Conservation (phyloP, 2,113 vertebrate species). For the Nibea coibor region DNA sequence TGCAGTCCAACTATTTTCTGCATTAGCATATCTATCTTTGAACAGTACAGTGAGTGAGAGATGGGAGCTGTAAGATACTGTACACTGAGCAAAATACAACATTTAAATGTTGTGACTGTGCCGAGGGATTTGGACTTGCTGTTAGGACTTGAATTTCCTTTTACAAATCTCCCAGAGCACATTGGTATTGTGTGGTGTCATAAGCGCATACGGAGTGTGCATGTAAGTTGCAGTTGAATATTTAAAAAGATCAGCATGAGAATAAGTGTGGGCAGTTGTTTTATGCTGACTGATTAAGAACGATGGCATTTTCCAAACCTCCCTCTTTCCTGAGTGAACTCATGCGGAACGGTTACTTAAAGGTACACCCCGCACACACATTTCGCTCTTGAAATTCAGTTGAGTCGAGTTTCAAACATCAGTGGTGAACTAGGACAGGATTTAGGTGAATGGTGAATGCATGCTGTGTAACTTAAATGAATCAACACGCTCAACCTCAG, state of each 20-base stretch:
- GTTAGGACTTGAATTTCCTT: constrained; percentile 59
- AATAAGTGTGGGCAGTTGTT: constrained; percentile 1
- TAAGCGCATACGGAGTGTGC: constrained; percentile 23
- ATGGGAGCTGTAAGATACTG: constrained; percentile 32
- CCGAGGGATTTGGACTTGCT: constrained; percentile 65
- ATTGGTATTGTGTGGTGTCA: constrained; percentile 48
- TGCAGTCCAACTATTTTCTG: constrained; percentile 50
- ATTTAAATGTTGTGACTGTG: constrained; percentile 45
- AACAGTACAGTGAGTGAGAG: constrained; percentile 53
- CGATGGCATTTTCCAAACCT: background rate
- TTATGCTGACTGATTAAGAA: background rate
- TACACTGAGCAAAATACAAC: constrained; percentile 61
- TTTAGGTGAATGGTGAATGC: background rate
- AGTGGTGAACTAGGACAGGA: background rate
- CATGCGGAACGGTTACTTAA: background rate
- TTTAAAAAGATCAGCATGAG: background rate
- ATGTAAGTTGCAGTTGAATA: constrained; percentile 20
- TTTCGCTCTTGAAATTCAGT: too few relatives aligned
- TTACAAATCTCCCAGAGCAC: constrained; percentile 67
- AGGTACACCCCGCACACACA: background rate
- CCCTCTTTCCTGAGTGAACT: background rate
- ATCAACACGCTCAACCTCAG: background rate
- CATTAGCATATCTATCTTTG: constrained; percentile 72
- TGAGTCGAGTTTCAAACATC: too few relatives aligned
- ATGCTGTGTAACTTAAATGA: background rate